These are phyloP conservation scores for Fissipunctia ypsillon DNA, from an alignment of 2,888 invertebrate genomes.

Conservation along the genomic window DNA sequence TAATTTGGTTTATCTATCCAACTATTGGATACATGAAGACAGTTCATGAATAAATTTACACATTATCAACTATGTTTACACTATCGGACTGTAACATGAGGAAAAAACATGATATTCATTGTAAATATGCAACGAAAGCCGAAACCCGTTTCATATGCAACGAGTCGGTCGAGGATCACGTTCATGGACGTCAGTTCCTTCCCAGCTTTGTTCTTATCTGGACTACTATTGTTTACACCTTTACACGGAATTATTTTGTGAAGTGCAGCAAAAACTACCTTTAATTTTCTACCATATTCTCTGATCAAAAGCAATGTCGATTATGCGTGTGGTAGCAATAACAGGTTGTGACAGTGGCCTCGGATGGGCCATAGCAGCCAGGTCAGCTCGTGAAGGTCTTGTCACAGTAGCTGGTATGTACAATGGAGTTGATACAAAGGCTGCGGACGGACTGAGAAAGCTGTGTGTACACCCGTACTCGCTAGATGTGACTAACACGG, in stretches of 20 bases:
- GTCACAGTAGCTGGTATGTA: conserved; percentile 95
- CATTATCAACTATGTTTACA: conserved; percentile 42
- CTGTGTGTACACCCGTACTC: conserved; percentile 87
- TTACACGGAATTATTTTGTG: conserved; percentile 17
- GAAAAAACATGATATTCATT: conserved; percentile 83
- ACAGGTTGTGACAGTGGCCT: conserved; percentile 97
- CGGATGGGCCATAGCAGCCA: conserved; percentile 93
- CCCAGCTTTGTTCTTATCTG: conserved; percentile 67
- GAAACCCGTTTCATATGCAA: conserved; percentile 86
- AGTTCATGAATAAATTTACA: conserved; percentile 24
- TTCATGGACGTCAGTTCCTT: conserved; percentile 74
- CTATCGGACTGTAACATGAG: conserved; percentile 58
- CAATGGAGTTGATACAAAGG: conserved; percentile 87
- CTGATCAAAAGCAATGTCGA: conserved; percentile 68
- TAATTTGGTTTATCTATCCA: not conserved
- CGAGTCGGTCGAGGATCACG: conserved; percentile 70
- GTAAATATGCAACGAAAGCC: conserved; percentile 88
- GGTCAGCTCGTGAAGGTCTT: conserved; percentile 91
- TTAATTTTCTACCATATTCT: no score
- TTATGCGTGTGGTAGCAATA: conserved; percentile 91
- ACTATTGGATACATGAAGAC: not conserved
- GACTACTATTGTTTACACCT: conserved; percentile 61
- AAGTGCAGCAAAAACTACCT: conserved; percentile 1
- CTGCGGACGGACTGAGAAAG: conserved; percentile 87
- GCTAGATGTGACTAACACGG: conserved; percentile 92